phyloP scores from a whole-genome alignment of 2,113 vertebrate species.

The Halcyon senegalensis region DNA sequence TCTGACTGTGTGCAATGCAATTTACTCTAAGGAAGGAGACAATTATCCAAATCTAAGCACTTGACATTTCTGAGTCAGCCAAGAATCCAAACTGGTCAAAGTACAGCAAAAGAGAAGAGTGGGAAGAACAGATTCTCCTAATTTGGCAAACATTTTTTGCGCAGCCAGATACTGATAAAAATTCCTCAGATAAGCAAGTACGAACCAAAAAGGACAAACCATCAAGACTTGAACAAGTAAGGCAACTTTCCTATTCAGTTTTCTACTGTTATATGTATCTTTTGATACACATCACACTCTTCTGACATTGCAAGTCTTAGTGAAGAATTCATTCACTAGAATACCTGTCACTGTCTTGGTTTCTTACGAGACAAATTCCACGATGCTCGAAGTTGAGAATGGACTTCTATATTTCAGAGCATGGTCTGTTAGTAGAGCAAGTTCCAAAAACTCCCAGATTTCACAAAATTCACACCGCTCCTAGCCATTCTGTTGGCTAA shows the following conservation, averaged over 20 bases:
- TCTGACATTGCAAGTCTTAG: neutral
- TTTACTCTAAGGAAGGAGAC: constrained; percentile 7
- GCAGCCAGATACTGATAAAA: neutral
- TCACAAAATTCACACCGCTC: neutral
- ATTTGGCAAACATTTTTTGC: neutral
- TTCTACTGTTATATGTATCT: neutral
- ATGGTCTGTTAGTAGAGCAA: neutral
- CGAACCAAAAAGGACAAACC: neutral
- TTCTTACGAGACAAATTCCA: neutral
- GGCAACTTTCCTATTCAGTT: neutral
- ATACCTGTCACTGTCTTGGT: neutral
- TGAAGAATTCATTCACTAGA: neutral
- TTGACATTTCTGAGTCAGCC: neutral
- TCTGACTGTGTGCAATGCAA: neutral
- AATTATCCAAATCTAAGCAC: constrained; percentile 12
- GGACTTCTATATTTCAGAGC: neutral
- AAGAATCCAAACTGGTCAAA: constrained; percentile 2
- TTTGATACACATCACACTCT: neutral
- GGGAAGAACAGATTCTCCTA: neutral
- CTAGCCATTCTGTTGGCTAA: neutral
- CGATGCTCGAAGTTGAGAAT: neutral
- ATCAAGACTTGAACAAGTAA: neutral
- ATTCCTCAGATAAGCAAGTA: neutral
- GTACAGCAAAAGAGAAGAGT: neutral
- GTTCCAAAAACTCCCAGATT: neutral